Conservation (phyloP, 2,113 vertebrate genomes). For the Peromyscus maniculatus region DNA sequence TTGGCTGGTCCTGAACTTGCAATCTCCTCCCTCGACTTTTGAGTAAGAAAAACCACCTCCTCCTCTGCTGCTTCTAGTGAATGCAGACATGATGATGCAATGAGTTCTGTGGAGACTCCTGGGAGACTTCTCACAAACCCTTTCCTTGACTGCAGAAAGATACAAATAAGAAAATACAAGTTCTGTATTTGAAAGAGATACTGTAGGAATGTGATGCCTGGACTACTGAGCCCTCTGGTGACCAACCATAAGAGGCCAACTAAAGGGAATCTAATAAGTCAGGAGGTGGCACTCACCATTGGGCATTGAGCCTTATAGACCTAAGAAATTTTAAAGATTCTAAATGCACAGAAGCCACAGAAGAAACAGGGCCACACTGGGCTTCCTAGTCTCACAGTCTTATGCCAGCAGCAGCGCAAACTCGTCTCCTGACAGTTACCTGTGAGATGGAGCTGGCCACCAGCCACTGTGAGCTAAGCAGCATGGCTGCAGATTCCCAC, state of each 20-base stretch:
- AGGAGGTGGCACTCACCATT: no score
- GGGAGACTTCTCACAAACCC: background rate
- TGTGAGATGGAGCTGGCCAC: no score
- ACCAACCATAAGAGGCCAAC: background rate
- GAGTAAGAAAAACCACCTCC: background rate
- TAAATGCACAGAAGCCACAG: no score
- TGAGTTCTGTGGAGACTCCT: background rate
- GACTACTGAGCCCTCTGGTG: background rate
- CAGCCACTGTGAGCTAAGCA: no score
- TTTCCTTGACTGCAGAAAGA: conserved; percentile 2
- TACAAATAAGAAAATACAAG: background rate
- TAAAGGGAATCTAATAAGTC: background rate
- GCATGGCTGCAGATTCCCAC: no score
- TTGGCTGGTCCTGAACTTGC: background rate
- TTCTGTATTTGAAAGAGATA: background rate
- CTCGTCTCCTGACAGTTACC: no score
- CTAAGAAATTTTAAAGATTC: no score
- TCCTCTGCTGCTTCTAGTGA: background rate
- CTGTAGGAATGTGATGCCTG: background rate
- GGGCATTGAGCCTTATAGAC: no score
- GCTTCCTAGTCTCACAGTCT: no score
- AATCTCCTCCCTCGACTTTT: background rate
- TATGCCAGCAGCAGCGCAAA: no score
- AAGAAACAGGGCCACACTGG: no score
- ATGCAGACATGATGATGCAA: background rate